A percentile compares a stretch with the other conserved stretches of the same genome.
These are phyloP conservation scores for Xenopus tropicalis DNA, from an alignment of 2,113 vertebrate species.

Conservation along the genomic window UCB_Xtro_10.0 CM004450.2:76413001-76413500, in stretches of 20 bases:
- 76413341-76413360: slow-evolving; percentile 18
- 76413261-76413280: neutral
- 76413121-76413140: too few species aligned
- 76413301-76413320: neutral
- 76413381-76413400: slow-evolving; percentile 22
- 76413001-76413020: too few species aligned
- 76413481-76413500: slow-evolving; percentile 14
- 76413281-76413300: neutral
- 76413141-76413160: too few species aligned
- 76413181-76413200: too few species aligned
- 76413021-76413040: too few species aligned
- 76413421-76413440: slow-evolving; percentile 16
- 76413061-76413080: too few species aligned
- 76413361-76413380: slow-evolving; percentile 6
- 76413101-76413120: too few species aligned
- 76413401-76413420: slow-evolving; percentile 7
- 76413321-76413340: slow-evolving; percentile 14
- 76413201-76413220: too few species aligned
- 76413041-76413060: too few species aligned
- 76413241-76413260: neutral
- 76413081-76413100: too few species aligned
- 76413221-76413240: too few species aligned
- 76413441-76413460: slow-evolving; percentile 16
- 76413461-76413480: slow-evolving; percentile 38
- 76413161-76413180: too few species aligned